Base-by-base conservation (phyloP, 2,113 vertebrate species). In the Xyliphius kryptos region DNA sequence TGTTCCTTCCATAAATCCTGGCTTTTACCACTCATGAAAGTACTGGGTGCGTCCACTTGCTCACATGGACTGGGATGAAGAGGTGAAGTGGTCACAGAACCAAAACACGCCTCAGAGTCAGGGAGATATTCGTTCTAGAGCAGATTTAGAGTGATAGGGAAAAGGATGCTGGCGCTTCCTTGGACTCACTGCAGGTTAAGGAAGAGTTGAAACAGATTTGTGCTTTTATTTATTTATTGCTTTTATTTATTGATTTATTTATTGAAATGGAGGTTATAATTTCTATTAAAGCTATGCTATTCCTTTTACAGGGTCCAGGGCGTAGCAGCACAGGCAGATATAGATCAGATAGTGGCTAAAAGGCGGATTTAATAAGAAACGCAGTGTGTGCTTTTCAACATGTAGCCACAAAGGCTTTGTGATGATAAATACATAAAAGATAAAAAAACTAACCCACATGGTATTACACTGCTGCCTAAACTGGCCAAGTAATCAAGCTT, bases 171-270 rank as follows among this genome's bases (percentile, higher is more conserved):
- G 46, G 63, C 50, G 44, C 62, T 56, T 56, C 56, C n/a, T 51
- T 19, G 21, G 58, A 55, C 53, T 60, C 61, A 52, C 66, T 68
- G 61, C 56, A 56, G 66, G 17, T 58, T 63, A 57, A 62, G 57
- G 48, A 40, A 10, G 48, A 19, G 37, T 49, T 65, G 38, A 20
- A 63, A 17, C 19, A 61, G 40, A 48, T 69, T 61, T 73, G 40
- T 81, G 80, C 82, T 83, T 76, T 69, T 82, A 82, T 81, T 85
- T 85, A 84, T 87, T 88, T 82, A 79, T 83, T 83, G 68, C 63
- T 78, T 78, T 66, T 82, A 88, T 88, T 87, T 86, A 87, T 87
- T 86, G 43, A 76, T 76, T 70, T 75, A 78, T 70, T 71, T 76
- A 74, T 60, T 64, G 58, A 79, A 61, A 48, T 75, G 67, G 44